Evolutionary conservation across 1,140 invertebrate genomes (phyloP).

Genomic region (Dreissena polymorpha): DNA sequence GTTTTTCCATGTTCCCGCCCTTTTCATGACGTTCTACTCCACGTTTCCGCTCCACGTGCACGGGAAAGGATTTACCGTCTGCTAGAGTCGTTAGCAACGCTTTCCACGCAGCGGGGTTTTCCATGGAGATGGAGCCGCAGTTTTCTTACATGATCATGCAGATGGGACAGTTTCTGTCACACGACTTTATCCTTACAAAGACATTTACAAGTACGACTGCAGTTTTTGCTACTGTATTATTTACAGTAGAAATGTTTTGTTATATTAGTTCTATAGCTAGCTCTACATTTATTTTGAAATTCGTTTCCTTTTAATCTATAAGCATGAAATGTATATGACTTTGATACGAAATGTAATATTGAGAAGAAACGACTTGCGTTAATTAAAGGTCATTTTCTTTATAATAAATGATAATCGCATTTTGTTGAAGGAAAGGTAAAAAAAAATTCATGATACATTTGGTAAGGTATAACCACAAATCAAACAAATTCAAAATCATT

Average conservation of each 20-base stretch:
- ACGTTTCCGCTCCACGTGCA: not conserved
- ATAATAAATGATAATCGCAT: no score
- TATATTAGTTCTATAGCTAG: no score
- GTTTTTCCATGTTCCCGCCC: not conserved
- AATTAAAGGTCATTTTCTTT: no score
- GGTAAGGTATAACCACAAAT: no score
- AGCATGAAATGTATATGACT: no score
- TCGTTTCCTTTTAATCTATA: no score
- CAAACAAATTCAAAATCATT: no score
- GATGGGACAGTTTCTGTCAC: conserved; percentile 42
- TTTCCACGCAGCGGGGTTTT: not conserved
- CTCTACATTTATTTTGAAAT: not conserved
- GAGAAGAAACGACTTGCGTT: no score
- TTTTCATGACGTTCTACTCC: not conserved
- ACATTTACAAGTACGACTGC: conserved; percentile 17
- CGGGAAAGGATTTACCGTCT: conserved; percentile 35
- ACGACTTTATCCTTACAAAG: conserved; percentile 35
- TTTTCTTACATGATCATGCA: conserved; percentile 35
- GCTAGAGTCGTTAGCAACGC: conserved; percentile 32
- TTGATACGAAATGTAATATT: no score
- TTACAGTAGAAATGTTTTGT: not conserved
- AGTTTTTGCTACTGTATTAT: no score
- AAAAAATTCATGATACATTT: no score
- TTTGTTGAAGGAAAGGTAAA: no score
- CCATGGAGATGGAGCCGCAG: not conserved